These are phyloP conservation scores for Parasteatoda tepidariorum DNA, from an alignment of 1,140 invertebrate species.

Conservation along the genomic window DNA sequence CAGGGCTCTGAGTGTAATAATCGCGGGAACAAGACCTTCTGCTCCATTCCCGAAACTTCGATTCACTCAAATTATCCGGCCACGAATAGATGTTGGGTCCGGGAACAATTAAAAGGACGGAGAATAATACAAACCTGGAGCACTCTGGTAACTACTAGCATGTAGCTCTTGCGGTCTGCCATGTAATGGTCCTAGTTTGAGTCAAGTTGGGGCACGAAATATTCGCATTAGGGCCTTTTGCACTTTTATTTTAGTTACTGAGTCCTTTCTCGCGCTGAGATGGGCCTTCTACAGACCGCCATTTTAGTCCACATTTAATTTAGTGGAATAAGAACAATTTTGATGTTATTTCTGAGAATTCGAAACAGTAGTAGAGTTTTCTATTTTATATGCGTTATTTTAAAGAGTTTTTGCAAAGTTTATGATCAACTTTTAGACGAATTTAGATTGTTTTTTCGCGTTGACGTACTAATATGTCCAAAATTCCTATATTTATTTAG, in stretches of 20 bases:
- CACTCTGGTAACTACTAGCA: background rate
- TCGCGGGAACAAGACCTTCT: constrained; percentile 28
- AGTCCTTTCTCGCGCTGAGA: background rate
- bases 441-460: too few relatives aligned
- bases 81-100: constrained; percentile 8
- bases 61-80: constrained; percentile 46
- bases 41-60: constrained; percentile 17
- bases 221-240: constrained; percentile 48
- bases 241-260: constrained; percentile 40
- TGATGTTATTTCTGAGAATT: background rate
- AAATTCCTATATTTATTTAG: too few relatives aligned
- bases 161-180: constrained; percentile 43
- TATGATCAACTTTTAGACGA: too few relatives aligned
- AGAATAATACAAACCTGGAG: background rate
- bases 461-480: too few relatives aligned
- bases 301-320: background rate
- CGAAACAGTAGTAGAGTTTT: background rate
- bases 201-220: constrained; percentile 46
- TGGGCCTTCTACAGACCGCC: background rate
- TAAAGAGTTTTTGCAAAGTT: too few relatives aligned
- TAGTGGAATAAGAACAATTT: background rate
- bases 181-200: constrained; percentile 54
- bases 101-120: constrained; percentile 52
- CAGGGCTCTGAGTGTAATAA: constrained; percentile 4
- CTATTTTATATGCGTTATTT: too few relatives aligned